A percentile compares a stretch with the other conserved stretches of the same genome.
These are phyloP conservation scores for Colletes latitarsis DNA, from an alignment of 1,140 invertebrate genomes.

Conservation along the genomic window DNA sequence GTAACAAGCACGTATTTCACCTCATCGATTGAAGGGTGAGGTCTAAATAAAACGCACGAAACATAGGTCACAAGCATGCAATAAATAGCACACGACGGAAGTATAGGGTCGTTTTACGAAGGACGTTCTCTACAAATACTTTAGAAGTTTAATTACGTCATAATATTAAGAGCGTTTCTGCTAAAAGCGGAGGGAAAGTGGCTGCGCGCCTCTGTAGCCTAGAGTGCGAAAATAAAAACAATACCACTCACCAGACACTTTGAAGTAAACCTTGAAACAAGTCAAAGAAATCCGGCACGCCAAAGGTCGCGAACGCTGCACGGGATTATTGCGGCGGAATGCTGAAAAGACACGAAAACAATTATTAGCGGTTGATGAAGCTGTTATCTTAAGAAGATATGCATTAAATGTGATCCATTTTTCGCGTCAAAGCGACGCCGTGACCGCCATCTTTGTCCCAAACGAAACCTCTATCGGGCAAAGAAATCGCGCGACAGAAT, in stretches of 20 bases:
- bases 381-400: not conserved
- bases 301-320: constrained; percentile 6
- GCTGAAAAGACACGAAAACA: not conserved
- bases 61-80: too few relatives aligned
- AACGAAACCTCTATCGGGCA: not conserved
- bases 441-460: not conserved
- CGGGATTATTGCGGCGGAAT: not conserved
- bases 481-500: not conserved
- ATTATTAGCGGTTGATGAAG: not conserved
- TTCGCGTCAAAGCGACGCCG: not conserved
- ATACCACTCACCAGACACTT: constrained; percentile 6
- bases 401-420: not conserved
- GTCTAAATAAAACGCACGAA: too few relatives aligned
- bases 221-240: not conserved
- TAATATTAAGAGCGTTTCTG: not conserved
- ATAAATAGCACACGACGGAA: too few relatives aligned
- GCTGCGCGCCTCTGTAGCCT: not conserved
- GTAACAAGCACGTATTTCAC: too few relatives aligned
- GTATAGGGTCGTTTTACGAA: not conserved
- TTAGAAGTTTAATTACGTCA: not conserved
- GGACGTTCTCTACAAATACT: not conserved
- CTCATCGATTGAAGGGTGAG: too few relatives aligned
- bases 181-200: constrained; percentile 2
- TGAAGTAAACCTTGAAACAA: constrained; percentile 9
- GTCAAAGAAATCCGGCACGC: not conserved